Conservation (phyloP, 2,113 vertebrate species). For the Perca flavescens region DNA sequence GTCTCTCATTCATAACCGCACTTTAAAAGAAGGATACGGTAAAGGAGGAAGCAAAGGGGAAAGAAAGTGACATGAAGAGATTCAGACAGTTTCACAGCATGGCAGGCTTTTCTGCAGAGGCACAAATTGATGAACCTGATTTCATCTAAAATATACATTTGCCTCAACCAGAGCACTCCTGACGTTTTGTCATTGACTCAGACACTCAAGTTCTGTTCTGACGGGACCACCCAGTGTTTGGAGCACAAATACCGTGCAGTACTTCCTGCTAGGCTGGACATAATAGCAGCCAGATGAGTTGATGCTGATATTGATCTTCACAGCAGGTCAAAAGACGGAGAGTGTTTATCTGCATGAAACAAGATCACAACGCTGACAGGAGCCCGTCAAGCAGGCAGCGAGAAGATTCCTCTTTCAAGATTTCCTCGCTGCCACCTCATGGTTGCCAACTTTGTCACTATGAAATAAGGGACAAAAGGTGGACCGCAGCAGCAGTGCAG, state of each 20-base stretch:
- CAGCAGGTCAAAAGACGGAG: constrained; percentile 35
- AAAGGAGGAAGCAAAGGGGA: background rate
- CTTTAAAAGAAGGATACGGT: background rate
- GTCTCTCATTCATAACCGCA: background rate
- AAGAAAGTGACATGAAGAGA: constrained; percentile 10
- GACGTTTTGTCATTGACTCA: constrained; percentile 36
- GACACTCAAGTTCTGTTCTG: constrained; percentile 32
- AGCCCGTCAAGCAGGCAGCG: constrained; percentile 1
- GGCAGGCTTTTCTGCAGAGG: background rate
- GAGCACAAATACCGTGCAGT: constrained; percentile 26
- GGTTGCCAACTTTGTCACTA: background rate
- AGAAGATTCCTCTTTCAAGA: background rate
- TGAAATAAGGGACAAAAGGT: no score
- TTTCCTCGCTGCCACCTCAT: background rate
- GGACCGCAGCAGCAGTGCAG: no score
- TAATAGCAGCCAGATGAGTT: constrained; percentile 41
- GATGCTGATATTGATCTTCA: constrained; percentile 54
- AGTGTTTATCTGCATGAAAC: constrained; percentile 50
- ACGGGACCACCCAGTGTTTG: constrained; percentile 30
- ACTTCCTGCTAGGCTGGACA: constrained; percentile 19
- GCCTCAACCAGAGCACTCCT: background rate
- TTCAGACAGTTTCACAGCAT: constrained; percentile 29
- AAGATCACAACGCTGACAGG: constrained; percentile 14
- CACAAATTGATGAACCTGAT: background rate
- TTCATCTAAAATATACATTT: constrained; percentile 34